These are phyloP conservation scores for Mallateleia sp. DNA, from an alignment of 2,888 invertebrate genomes.

Conservation along the genomic window DNA sequence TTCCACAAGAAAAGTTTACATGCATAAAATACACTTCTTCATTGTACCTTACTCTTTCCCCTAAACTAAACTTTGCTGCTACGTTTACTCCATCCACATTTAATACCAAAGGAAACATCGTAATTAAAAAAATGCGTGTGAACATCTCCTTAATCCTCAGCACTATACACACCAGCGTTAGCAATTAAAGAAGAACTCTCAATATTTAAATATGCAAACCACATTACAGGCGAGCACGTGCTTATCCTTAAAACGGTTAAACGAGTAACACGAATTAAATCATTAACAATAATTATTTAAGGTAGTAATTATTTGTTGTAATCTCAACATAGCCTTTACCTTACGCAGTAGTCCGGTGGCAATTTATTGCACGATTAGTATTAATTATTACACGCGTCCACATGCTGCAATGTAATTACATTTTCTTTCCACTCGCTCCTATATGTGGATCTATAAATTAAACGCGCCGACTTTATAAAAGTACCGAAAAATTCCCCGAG, in stretches of 20 bases:
- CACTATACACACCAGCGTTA: no score
- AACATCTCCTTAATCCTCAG: no score
- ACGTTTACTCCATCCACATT: no score
- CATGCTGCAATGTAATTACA: constrained; percentile 54
- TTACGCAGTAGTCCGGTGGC: constrained; percentile 50
- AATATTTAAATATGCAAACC: not conserved
- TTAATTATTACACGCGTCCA: constrained; percentile 57
- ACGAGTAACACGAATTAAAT: constrained; percentile 26
- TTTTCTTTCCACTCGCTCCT: constrained; percentile 39
- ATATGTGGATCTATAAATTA: constrained; percentile 17
- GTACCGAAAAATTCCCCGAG: not conserved
- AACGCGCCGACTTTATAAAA: not conserved
- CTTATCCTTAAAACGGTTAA: not conserved
- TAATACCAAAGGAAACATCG: no score
- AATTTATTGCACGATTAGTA: constrained; percentile 66
- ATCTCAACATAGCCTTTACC: constrained; percentile 47
- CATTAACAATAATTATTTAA: constrained; percentile 51
- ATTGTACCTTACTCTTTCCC: no score
- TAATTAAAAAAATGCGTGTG: no score
- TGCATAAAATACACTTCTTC: no score
- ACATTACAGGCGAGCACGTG: not conserved
- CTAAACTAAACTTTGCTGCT: no score
- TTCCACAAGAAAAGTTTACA: no score
- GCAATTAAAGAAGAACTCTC: not conserved
- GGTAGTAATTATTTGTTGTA: constrained; percentile 48